phyloP scores from a whole-genome alignment of 2,888 invertebrate genomes.

The Ophion costatus region DNA sequence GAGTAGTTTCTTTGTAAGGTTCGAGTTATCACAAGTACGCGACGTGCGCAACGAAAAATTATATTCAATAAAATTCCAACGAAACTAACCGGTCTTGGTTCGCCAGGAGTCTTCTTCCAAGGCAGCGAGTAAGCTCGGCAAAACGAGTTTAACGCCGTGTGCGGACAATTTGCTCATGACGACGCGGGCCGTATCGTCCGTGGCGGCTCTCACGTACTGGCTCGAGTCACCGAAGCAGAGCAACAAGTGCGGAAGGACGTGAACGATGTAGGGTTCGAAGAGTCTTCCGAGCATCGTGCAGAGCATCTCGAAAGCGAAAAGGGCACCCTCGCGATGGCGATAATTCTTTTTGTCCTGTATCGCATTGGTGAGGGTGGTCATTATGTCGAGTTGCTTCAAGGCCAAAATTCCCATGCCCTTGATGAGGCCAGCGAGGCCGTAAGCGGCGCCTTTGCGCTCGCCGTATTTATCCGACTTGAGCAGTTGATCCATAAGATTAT shows the following conservation, averaged over 20 bases:
- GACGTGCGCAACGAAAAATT: no score
- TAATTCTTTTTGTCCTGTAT: conserved; percentile 99
- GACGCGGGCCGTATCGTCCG: conserved; percentile 97
- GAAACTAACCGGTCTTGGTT: conserved; percentile 92
- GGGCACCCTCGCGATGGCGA: conserved; percentile 96
- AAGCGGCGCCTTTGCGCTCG: conserved; percentile 97
- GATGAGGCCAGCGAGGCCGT: conserved; percentile 97
- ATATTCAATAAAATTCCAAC: background rate
- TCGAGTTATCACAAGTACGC: no score
- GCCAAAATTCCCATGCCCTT: conserved; percentile 98
- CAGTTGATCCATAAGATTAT: conserved; percentile 93
- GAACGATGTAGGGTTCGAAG: conserved; percentile 99
- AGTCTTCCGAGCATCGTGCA: conserved; percentile 97
- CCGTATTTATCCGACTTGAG: conserved; percentile 97
- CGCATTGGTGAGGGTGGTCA: conserved; percentile 95
- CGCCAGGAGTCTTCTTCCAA: conserved; percentile 99
- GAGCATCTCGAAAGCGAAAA: conserved; percentile 99
- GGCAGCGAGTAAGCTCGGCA: conserved; percentile 96
- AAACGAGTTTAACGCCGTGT: conserved; percentile 98
- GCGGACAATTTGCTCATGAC: conserved; percentile 98
- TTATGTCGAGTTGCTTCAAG: conserved; percentile 97
- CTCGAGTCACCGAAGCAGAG: conserved; percentile 98
- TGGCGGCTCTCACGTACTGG: conserved; percentile 97
- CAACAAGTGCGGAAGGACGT: conserved; percentile 96
- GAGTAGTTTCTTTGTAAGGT: no score